phyloP scores from a whole-genome alignment of 1,140 invertebrate species.

The Physella acuta region DNA sequence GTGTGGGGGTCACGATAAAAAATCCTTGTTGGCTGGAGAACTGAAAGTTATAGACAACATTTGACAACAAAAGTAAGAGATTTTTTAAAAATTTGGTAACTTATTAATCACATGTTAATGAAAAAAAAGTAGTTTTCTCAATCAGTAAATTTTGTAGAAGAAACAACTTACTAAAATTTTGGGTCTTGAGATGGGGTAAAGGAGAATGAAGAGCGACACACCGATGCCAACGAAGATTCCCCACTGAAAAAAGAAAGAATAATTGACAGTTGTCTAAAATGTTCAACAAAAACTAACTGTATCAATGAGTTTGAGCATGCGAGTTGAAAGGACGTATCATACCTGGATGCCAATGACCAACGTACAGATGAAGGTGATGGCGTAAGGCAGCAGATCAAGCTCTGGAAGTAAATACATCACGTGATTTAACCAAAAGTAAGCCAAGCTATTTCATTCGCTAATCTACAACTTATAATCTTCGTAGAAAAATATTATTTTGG shows the following conservation, averaged over 20 bases:
- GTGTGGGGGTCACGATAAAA: neutral
- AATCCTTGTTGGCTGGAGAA: neutral
- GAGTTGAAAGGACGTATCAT: constrained; percentile 14
- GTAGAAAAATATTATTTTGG: too few species aligned
- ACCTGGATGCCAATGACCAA: constrained; percentile 71
- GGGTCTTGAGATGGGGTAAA: neutral
- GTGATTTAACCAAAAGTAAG: neutral
- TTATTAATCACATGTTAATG: too few species aligned
- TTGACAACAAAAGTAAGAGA: too few species aligned
- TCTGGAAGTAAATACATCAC: constrained; percentile 62
- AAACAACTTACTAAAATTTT: neutral
- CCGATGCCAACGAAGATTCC: neutral
- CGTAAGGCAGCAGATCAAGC: constrained; percentile 74
- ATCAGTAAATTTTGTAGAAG: too few species aligned
- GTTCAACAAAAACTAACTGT: neutral
- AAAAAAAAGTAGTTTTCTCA: too few species aligned
- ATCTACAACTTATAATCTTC: too few species aligned
- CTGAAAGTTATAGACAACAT: too few species aligned
- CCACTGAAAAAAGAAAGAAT: neutral
- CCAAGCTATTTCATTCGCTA: neutral
- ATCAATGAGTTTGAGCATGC: neutral
- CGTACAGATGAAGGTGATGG: constrained; percentile 81
- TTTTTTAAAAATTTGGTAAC: too few species aligned
- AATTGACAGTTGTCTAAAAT: neutral
- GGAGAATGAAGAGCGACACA: neutral